A percentile compares a stretch with the other conserved stretches of the same genome.
phyloP scores from a whole-genome alignment of 2,888 invertebrate species.

The Mimachlamys varia region DNA sequence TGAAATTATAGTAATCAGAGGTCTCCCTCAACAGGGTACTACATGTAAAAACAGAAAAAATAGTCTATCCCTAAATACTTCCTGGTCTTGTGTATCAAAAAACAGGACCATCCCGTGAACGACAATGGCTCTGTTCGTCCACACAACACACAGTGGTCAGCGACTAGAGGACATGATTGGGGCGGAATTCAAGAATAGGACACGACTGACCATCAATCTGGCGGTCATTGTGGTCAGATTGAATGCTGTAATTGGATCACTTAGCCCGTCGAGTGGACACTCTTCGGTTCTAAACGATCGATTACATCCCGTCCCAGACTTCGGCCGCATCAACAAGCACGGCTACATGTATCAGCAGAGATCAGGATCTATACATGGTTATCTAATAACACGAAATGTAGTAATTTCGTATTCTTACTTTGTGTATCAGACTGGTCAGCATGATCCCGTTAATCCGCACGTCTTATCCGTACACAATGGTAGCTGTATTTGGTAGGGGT shows the following conservation, averaged over 20 bases:
- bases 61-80: no score
- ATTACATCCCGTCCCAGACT: not conserved
- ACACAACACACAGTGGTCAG: not conserved
- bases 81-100: no score
- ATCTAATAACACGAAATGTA: no score
- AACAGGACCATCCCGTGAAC: not conserved
- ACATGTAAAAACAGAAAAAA: no score
- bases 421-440: no score
- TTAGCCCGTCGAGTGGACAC: conserved; percentile 17
- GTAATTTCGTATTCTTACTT: no score
- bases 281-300: not conserved
- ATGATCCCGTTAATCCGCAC: no score
- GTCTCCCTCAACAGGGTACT: no score
- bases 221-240: conserved; percentile 1
- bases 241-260: conserved; percentile 14
- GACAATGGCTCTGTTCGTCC: not conserved
- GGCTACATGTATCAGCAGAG: not conserved
- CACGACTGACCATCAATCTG: conserved; percentile 26
- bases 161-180: not conserved
- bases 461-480: no score
- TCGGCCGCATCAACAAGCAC: not conserved
- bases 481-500: no score
- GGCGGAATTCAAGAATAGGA: not conserved
- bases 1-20: no score
- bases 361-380: not conserved